Evolutionary conservation across 2,113 vertebrate species (phyloP).

Genomic region (Equus quagga): DNA sequence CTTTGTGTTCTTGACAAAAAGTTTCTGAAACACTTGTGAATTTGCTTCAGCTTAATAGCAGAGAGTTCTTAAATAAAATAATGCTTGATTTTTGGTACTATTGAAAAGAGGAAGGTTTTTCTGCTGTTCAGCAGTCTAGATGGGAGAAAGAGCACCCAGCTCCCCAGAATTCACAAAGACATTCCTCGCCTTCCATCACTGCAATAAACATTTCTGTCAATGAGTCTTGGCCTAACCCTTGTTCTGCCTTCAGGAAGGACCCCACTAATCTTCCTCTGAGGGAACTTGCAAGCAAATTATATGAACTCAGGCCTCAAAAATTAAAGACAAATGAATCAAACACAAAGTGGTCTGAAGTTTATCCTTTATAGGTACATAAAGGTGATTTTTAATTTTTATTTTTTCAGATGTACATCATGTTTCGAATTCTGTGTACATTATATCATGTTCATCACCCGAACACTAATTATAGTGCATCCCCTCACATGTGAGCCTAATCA

Average conservation of each 20-base stretch:
- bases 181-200: too few species aligned
- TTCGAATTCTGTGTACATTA: too few species aligned
- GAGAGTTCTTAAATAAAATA: not conserved
- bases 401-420: too few species aligned
- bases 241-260: not conserved
- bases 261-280: not conserved
- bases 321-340: conserved; percentile 3
- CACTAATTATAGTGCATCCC: too few species aligned
- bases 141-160: not conserved
- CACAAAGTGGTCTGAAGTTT: not conserved
- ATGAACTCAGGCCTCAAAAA: not conserved
- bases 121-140: not conserved
- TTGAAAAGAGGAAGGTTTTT: not conserved
- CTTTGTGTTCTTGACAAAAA: conserved; percentile 24
- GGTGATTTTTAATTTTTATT: not conserved
- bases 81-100: not conserved
- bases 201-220: not conserved
- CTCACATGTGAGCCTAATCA: too few species aligned
- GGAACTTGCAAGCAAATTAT: not conserved
- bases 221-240: not conserved
- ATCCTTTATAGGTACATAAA: not conserved
- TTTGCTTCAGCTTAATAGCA: conserved; percentile 22
- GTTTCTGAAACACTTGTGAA: not conserved
- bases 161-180: not conserved
- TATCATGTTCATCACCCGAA: too few species aligned